Evolutionary conservation across 23 tunicate species (phyloP), one percentile per base, ranked within the genome.

Genomic region (Botrylloides violaceus): DNA sequence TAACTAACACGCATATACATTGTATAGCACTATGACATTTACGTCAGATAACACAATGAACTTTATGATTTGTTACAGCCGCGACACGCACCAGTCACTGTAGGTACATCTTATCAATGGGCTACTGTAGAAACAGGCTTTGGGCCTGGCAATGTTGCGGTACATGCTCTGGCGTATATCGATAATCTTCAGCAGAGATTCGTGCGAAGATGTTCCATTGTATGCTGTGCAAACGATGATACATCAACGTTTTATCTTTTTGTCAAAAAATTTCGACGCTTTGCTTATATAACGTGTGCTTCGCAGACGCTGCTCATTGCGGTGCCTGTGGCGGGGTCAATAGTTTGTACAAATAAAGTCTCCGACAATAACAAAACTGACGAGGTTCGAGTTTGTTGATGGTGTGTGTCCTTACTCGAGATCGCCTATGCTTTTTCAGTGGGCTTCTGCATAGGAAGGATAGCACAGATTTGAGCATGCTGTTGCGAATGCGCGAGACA

Each of bases 91-190:
- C n/a, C 53, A 43, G 15, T 7, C 53, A 43, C 15, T 43, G 53
- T 43, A 15, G 15, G 12, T 15, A 43, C 53, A 15, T 43, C 12
- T 43, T 43, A 48, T 26, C 65, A 0, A 33, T 29, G 6, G 80
- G 86, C 7, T 39, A 71, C 3, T 84, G 92, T 49, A 49, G 49
- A 2, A 56, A 37, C 32, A 35, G 58, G 21, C 29, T 24, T 7
- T 84, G 92, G 92, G 33, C 66, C 3, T 84, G 92, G 92, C 92
- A 84, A 58, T 84, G 92, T 34, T 84, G 92, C 49, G 92, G 92
- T 23, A 84, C 92, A 5, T 84, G 92, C 48, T 60, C 71, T 29
- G 71, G 74, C 12, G 70, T 63, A 3, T 63, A 63, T 63, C 53
- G 53, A 9, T 43, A 15, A 43, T 43, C 53, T 9, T 43, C 53